These are phyloP conservation scores for Caiman crocodilus DNA, from an alignment of 2,797 vertebrate genomes.

Conservation along the genomic window DNA sequence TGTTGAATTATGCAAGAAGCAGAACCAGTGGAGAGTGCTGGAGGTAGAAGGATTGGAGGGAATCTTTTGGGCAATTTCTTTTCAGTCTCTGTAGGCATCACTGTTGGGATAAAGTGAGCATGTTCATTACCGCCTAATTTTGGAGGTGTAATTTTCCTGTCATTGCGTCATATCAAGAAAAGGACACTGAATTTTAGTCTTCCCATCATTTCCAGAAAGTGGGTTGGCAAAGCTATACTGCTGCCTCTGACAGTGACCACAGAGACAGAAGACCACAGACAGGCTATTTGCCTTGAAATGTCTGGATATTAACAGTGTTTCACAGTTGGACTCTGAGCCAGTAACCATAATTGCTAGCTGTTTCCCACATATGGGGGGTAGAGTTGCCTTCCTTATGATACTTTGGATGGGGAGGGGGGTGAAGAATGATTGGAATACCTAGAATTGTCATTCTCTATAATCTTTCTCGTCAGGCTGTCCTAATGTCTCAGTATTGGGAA, in stretches of 20 bases:
- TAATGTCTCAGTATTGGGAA: background rate
- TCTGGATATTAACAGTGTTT: background rate
- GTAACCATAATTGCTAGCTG: background rate
- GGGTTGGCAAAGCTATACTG: background rate
- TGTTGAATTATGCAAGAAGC: too few relatives aligned
- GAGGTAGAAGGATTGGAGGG: too few relatives aligned
- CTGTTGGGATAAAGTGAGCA: background rate
- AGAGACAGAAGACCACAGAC: background rate
- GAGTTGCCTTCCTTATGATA: background rate
- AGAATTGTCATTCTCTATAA: background rate
- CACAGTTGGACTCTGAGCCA: background rate
- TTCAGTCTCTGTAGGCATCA: too few relatives aligned
- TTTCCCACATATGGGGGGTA: background rate
- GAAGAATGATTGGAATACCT: background rate
- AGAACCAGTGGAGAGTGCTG: too few relatives aligned
- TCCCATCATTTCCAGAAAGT: background rate
- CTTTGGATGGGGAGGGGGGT: background rate
- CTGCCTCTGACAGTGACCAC: background rate
- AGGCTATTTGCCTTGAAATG: background rate
- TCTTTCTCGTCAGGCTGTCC: background rate
- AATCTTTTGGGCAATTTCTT: too few relatives aligned
- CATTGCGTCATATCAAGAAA: conserved; percentile 7
- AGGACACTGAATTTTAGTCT: background rate
- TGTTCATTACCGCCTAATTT: background rate
- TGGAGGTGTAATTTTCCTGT: too few relatives aligned